Conservation (phyloP, 2,888 invertebrate genomes). For the Brachyptera putata region DNA sequence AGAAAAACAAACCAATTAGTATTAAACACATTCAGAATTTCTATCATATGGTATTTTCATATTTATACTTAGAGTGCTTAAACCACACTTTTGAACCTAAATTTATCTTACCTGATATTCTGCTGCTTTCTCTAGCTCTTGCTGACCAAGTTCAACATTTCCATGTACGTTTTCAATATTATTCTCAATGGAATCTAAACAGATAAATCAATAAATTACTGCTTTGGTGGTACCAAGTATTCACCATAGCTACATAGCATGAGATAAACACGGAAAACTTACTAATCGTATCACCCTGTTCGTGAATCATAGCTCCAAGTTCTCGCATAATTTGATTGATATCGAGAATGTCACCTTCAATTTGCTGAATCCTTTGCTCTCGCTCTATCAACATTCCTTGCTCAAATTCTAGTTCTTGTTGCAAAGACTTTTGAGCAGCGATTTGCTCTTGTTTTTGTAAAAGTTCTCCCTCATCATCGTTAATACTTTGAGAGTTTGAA, state of each 20-base stretch:
- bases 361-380: conserved; percentile 71
- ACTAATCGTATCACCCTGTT: conserved; percentile 72
- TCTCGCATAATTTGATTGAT: conserved; percentile 80
- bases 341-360: conserved; percentile 78
- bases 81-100: background rate
- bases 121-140: conserved; percentile 76
- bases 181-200: conserved; percentile 75
- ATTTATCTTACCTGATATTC: conserved; percentile 60
- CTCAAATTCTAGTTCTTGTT: conserved; percentile 67
- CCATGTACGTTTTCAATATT: conserved; percentile 70
- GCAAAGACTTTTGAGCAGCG: conserved; percentile 38
- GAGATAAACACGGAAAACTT: conserved; percentile 44
- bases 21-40: background rate
- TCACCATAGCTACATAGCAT: background rate
- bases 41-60: background rate
- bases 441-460: conserved; percentile 40
- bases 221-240: background rate
- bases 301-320: conserved; percentile 63
- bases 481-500: conserved; percentile 26
- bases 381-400: conserved; percentile 75
- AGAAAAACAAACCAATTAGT: conserved; percentile 15
- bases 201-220: conserved; percentile 14
- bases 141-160: conserved; percentile 73
- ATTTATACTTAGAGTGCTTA: no score
- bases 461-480: conserved; percentile 38